These are phyloP conservation scores for Berghia stephanieae DNA, from an alignment of 1,140 invertebrate genomes.

Conservation along the genomic window DNA sequence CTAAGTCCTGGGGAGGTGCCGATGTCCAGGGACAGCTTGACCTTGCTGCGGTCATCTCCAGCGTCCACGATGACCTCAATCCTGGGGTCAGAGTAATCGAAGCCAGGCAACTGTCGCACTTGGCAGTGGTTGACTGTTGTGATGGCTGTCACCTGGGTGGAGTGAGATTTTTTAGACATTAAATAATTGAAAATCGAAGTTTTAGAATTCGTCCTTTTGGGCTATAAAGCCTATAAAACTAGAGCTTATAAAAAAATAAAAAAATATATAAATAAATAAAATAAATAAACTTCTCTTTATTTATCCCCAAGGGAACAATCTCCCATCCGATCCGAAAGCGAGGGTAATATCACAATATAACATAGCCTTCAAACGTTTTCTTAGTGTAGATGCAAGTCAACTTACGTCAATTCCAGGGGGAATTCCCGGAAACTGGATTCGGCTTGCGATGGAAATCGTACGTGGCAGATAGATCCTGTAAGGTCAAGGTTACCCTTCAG, in stretches of 20 bases:
- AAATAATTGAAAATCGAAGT: background rate
- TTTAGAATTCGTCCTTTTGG: background rate
- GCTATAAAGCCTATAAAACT: background rate
- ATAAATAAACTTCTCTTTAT: no score
- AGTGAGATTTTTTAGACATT: background rate
- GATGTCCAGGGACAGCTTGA: slow-evolving; percentile 35
- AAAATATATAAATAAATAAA: no score
- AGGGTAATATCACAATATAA: no score
- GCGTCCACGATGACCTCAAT: slow-evolving; percentile 38
- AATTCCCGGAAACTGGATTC: slow-evolving; percentile 49
- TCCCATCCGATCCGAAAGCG: no score
- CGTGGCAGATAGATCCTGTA: slow-evolving; percentile 42
- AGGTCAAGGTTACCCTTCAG: slow-evolving; percentile 44
- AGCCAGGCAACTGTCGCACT: slow-evolving; percentile 35
- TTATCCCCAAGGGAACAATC: no score
- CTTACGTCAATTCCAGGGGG: slow-evolving; percentile 47
- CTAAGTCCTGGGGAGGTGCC: slow-evolving; percentile 41
- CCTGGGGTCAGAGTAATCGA: slow-evolving; percentile 44
- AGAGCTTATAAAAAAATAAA: no score
- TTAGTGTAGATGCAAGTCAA: no score
- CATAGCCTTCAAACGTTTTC: no score
- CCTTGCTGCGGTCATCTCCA: slow-evolving; percentile 44
- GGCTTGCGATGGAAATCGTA: slow-evolving; percentile 44
- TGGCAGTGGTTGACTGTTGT: slow-evolving; percentile 30
- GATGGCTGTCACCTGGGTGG: background rate